Evolutionary conservation across 2,888 invertebrate species (phyloP).

Genomic region (Adela reaumurella): DNA sequence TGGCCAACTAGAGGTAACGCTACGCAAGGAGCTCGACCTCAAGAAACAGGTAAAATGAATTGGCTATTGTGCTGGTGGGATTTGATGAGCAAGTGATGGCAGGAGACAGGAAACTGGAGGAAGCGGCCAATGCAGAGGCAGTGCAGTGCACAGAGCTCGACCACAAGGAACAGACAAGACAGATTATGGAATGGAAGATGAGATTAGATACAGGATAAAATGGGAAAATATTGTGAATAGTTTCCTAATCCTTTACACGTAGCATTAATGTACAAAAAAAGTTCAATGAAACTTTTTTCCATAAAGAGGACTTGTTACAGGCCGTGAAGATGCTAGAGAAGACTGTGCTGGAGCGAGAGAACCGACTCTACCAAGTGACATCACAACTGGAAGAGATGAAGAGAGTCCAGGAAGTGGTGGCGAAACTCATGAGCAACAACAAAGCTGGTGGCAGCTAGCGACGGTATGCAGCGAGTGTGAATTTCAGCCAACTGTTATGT

Average conservation of each 20-base stretch:
- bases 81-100: constrained; percentile 47
- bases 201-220: too few relatives aligned
- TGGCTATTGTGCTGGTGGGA: constrained; percentile 42
- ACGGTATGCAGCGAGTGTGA: too few relatives aligned
- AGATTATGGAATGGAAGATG: too few relatives aligned
- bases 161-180: constrained; percentile 29
- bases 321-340: constrained; percentile 46
- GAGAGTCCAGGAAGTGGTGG: constrained; percentile 49
- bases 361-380: constrained; percentile 41
- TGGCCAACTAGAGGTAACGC: too few relatives aligned
- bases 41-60: too few relatives aligned
- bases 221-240: too few relatives aligned
- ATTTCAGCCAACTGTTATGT: too few relatives aligned
- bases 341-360: constrained; percentile 44
- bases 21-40: too few relatives aligned
- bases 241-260: too few relatives aligned
- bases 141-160: constrained; percentile 25
- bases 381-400: constrained; percentile 50
- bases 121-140: constrained; percentile 24
- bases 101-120: constrained; percentile 39
- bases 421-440: constrained; percentile 45
- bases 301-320: constrained; percentile 21
- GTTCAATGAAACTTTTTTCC: too few relatives aligned
- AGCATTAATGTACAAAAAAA: too few relatives aligned
- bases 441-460: constrained; percentile 6